Percentiles rank a stretch among this genome's conserved stretches.
phyloP scores from a whole-genome alignment of 1,140 invertebrate species.

The Diuraphis noxia region DNA sequence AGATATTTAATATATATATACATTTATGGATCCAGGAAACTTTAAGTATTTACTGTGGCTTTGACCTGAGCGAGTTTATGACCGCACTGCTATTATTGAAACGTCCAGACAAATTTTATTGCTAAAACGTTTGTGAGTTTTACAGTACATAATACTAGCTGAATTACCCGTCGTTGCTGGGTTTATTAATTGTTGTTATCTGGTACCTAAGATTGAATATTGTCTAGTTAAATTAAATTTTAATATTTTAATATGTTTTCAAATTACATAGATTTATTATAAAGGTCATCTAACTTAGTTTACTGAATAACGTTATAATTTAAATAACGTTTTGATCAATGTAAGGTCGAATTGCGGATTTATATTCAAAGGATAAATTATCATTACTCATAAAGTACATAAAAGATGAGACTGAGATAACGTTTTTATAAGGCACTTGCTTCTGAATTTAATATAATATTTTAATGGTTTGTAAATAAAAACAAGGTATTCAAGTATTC shows the following conservation, averaged over 20 bases:
- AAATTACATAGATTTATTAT: no score
- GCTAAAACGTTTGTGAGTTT: neutral
- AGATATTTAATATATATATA: neutral
- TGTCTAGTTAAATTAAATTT: no score
- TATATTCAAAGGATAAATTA: no score
- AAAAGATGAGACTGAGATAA: neutral
- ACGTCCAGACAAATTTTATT: slow-evolving; percentile 6
- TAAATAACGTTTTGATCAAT: neutral
- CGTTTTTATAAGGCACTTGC: neutral
- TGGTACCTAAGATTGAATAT: no score
- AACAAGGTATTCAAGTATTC: neutral
- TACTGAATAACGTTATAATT: neutral
- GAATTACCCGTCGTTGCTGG: no score
- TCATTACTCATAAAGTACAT: no score
- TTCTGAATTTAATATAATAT: neutral
- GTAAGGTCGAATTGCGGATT: neutral
- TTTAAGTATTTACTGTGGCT: slow-evolving; percentile 35
- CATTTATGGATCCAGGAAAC: neutral
- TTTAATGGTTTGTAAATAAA: slow-evolving; percentile 24
- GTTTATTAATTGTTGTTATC: no score
- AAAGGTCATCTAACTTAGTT: neutral
- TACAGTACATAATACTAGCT: neutral
- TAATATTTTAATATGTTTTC: no score
- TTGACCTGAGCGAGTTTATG: neutral
- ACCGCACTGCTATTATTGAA: slow-evolving; percentile 12